These are phyloP conservation scores for Drosophila ohnishii DNA, from an alignment of 1,140 invertebrate species.

Conservation along the genomic window DNA sequence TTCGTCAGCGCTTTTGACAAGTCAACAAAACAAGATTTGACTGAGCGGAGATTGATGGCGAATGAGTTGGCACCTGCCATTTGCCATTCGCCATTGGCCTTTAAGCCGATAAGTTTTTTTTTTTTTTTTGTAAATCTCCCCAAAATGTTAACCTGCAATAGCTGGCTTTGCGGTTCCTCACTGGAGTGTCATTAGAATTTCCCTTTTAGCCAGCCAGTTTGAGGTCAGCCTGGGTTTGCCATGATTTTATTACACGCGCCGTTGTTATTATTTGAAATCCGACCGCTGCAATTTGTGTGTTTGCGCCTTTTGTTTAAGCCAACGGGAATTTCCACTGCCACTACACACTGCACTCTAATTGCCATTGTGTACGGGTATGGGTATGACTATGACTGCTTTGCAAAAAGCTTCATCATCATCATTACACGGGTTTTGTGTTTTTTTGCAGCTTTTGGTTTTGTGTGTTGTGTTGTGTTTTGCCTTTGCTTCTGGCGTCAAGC, in stretches of 20 bases:
- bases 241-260: conserved; percentile 39
- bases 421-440: conserved; percentile 55
- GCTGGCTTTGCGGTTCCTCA: conserved; percentile 19
- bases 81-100: conserved; percentile 57
- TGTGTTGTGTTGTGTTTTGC: conserved; percentile 12
- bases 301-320: conserved; percentile 52
- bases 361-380: conserved; percentile 58
- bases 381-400: conserved; percentile 35
- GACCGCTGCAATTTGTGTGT: conserved; percentile 41
- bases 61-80: conserved; percentile 58
- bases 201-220: conserved; percentile 6
- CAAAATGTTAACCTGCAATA: conserved; percentile 19
- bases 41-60: conserved; percentile 42
- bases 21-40: conserved; percentile 49
- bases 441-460: conserved; percentile 14
- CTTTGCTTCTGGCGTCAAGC: conserved; percentile 73
- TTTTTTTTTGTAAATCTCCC: conserved; percentile 14
- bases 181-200: conserved; percentile 34
- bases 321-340: conserved; percentile 69
- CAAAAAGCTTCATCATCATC: conserved; percentile 76
- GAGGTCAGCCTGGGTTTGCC: conserved; percentile 5
- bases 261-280: conserved; percentile 35
- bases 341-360: conserved; percentile 59
- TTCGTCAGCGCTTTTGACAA: conserved; percentile 67
- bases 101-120: conserved; percentile 25